phyloP scores from a whole-genome alignment of 2,113 vertebrate genomes.

The Scomber colias region DNA sequence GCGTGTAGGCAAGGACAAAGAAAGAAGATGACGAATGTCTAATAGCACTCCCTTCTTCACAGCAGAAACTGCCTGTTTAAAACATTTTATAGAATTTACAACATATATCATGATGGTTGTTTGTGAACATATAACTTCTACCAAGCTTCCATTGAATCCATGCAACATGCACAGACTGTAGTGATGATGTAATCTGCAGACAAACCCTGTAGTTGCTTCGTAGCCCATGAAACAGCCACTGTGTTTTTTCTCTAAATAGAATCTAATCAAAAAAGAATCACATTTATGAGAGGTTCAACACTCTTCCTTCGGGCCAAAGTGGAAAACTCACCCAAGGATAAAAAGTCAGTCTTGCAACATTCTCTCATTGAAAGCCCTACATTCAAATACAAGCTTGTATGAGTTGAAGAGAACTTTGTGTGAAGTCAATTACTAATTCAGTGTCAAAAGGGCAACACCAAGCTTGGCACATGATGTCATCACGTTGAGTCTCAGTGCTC shows the following conservation, averaged over 20 bases:
- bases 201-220: not conserved
- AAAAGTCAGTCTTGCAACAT: not conserved
- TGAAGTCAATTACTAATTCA: slow-evolving; percentile 16
- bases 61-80: slow-evolving; percentile 7
- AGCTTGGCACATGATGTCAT: slow-evolving; percentile 16
- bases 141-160: not conserved
- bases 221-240: not conserved
- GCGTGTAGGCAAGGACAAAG: slow-evolving; percentile 50
- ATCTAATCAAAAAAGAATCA: not conserved
- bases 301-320: not conserved
- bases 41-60: not conserved
- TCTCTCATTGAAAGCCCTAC: not conserved
- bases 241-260: not conserved
- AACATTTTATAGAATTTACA: not conserved
- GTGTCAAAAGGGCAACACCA: not conserved
- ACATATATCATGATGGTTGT: not conserved
- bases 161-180: not conserved
- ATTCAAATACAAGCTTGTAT: slow-evolving; percentile 15
- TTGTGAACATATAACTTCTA: not conserved
- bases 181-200: not conserved
- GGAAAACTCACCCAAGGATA: not conserved
- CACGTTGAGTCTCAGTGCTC: not conserved
- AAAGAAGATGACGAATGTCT: slow-evolving; percentile 35
- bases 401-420: not conserved
- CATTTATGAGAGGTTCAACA: not conserved